Conservation (phyloP, 2,113 vertebrate genomes). For the Dinomys branickii region DNA sequence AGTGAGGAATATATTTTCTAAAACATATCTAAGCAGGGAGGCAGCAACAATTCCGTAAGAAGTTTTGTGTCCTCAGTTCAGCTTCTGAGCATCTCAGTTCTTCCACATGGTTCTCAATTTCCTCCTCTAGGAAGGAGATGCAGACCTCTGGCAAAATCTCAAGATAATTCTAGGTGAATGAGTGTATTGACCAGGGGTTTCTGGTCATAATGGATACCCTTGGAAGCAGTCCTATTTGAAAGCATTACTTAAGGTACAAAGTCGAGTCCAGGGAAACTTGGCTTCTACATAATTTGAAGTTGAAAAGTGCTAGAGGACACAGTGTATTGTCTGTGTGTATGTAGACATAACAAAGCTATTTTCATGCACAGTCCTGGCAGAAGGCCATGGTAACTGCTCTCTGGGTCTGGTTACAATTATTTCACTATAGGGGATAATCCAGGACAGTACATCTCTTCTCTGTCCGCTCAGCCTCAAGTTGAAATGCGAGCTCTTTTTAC, state of each 20-base stretch:
- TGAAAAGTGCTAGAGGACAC: conserved; percentile 73
- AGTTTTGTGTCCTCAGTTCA: neutral
- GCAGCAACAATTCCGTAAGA: neutral
- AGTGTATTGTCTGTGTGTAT: conserved; percentile 79
- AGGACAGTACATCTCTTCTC: conserved; percentile 69
- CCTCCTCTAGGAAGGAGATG: neutral
- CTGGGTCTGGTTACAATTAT: conserved; percentile 80
- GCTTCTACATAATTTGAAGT: conserved; percentile 76
- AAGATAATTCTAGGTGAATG: neutral
- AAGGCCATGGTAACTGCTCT: conserved; percentile 69
- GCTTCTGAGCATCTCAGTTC: neutral
- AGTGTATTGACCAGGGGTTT: neutral
- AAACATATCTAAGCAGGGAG: conserved; percentile 17
- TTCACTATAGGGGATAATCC: conserved; percentile 72
- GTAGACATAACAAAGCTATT: conserved; percentile 84
- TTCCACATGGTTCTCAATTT: neutral
- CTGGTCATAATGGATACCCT: conserved; percentile 44
- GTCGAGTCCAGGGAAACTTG: conserved; percentile 64
- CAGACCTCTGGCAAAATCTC: conserved; percentile 38
- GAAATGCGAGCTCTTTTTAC: conserved; percentile 48
- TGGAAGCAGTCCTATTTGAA: conserved; percentile 63
- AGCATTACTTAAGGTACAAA: conserved; percentile 67
- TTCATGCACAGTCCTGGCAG: conserved; percentile 78
- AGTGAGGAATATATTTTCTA: neutral
- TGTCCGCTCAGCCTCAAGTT: neutral